Conservation (phyloP, 1,140 invertebrate species). For the Trichonephila clavata region DNA sequence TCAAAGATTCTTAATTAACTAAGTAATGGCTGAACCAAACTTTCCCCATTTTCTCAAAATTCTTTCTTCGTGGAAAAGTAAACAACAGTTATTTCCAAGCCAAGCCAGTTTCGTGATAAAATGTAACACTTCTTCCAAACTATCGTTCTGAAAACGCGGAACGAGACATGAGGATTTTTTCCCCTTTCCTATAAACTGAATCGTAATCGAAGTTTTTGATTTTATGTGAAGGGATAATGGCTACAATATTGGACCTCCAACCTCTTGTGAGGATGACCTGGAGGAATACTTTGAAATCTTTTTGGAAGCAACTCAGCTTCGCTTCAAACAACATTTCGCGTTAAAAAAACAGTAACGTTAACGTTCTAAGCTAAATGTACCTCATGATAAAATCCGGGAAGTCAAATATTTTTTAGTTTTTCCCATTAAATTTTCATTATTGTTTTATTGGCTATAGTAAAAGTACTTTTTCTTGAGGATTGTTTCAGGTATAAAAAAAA, state of each 20-base stretch:
- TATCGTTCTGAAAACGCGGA: background rate
- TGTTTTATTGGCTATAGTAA: too few species aligned
- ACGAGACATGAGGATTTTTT: background rate
- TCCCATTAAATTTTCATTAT: background rate
- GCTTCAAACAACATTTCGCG: background rate
- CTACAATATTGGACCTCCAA: background rate
- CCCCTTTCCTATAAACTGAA: background rate
- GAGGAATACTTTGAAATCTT: conserved; percentile 8
- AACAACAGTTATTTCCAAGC: conserved; percentile 18
- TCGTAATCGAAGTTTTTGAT: conserved; percentile 6
- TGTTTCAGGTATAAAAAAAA: too few species aligned
- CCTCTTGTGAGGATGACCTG: background rate
- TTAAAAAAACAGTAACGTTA: background rate
- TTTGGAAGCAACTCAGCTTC: background rate
- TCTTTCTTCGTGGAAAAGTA: background rate
- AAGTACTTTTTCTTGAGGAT: too few species aligned
- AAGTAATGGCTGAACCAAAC: conserved; percentile 10
- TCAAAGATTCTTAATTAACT: conserved; percentile 39
- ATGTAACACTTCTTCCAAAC: background rate
- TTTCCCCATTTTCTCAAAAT: conserved; percentile 26
- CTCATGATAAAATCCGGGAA: background rate
- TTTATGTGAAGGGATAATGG: background rate
- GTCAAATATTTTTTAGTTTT: background rate
- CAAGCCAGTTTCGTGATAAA: background rate
- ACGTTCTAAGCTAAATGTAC: background rate